Evolutionary conservation across 2,888 invertebrate species (phyloP), one percentile per base, ranked within the genome.

Genomic region (Ceramica pisi): DNA sequence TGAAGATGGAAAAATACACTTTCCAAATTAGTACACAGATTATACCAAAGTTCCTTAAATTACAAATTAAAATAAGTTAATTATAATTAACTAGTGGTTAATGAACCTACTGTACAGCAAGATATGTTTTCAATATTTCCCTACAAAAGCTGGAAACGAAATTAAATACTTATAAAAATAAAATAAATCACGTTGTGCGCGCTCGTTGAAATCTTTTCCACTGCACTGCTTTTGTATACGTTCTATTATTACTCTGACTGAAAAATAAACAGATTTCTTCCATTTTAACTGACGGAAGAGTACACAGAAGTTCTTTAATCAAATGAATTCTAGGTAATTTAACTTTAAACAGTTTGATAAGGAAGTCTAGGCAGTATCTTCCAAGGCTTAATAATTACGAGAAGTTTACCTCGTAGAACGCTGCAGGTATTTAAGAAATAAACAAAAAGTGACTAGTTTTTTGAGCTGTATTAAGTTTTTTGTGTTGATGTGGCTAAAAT

Each of bases 131-230:
- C 26, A 38, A 46, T 46, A 19, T 5, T 19, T 12, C 1, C 7
- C 16, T 14, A 31, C 10, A 53, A 44, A 23, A 5, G 12, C 7
- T 5, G 23, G 5, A 44, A 71, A 31, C 0, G 0, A 41, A 41
- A 57, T 48, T 0, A 61, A 23, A 46, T 35, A 44, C 7, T 26
- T n/a, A 6, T 63, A 68, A 38, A 59, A 55, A 64, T 60, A 6
- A 57, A 19, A 23, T 12, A 61, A 56, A 61, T 51, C 38, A 51
- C 50, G 14, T 14, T 14, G 23, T n/a, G 10, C 23, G 64, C 85
- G 85, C 89, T 80, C 89, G 90, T 89, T 89, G 87, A 89, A 76
- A 86, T 89, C 89, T 89, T 89, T 89, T 88, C 71, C 77, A 88
- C 86, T 78, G 77, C 78, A 77, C 23, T 60, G 35, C 31, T n/a